phyloP scores from a whole-genome alignment of 2,888 invertebrate genomes.

The Dynastes hyllus region DNA sequence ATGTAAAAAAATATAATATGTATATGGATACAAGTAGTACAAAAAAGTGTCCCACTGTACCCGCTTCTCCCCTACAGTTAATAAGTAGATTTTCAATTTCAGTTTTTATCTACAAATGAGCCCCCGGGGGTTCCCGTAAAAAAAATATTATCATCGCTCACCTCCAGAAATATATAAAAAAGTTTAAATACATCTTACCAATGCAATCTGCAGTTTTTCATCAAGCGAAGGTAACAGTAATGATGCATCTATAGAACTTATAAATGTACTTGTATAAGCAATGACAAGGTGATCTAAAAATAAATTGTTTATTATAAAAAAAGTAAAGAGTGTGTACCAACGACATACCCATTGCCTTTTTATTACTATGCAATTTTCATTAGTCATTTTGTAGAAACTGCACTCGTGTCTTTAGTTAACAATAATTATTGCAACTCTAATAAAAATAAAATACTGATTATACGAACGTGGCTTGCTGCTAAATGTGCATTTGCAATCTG shows the following conservation, averaged over 20 bases:
- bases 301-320: constrained; percentile 36
- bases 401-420: constrained; percentile 20
- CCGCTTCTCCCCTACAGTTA: too few species aligned
- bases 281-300: constrained; percentile 41
- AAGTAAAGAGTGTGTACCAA: background rate
- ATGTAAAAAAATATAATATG: too few species aligned
- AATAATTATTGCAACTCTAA: constrained; percentile 37
- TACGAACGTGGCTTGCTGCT: background rate
- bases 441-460: constrained; percentile 28
- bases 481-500: constrained; percentile 3
- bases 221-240: background rate
- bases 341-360: background rate
- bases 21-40: too few species aligned
- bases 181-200: too few species aligned
- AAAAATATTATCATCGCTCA: too few species aligned
- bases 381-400: constrained; percentile 17
- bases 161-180: too few species aligned
- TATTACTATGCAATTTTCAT: constrained; percentile 33
- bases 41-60: too few species aligned
- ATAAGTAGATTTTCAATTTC: too few species aligned
- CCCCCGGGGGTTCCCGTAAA: too few species aligned
- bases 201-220: too few species aligned
- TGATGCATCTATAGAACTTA: constrained; percentile 1
- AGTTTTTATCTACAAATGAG: too few species aligned
- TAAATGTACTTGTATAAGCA: constrained; percentile 12